Conservation (phyloP, 2,113 vertebrate genomes). For the Acrocephalus arundinaceus region DNA sequence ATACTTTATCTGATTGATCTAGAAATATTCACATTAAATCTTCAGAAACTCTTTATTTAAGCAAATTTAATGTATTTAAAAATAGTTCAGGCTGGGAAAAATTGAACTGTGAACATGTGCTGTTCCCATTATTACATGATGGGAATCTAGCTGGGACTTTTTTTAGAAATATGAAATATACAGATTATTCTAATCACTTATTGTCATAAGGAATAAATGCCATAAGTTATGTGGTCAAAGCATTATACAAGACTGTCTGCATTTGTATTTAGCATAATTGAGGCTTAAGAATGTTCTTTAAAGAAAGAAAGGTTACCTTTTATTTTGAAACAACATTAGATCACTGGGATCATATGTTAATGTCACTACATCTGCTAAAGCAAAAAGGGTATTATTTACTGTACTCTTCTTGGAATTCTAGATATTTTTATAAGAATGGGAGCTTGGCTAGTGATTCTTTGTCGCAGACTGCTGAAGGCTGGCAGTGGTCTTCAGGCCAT, state of each 20-base stretch:
- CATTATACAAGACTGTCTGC: background rate
- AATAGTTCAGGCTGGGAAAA: background rate
- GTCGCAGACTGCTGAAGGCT: too few relatives aligned
- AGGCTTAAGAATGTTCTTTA: background rate
- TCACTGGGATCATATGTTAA: background rate
- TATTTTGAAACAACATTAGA: conserved; percentile 12
- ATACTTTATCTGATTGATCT: background rate
- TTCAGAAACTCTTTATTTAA: background rate
- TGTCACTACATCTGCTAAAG: background rate
- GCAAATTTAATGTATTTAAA: background rate
- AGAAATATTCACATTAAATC: background rate
- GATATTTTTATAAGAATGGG: background rate
- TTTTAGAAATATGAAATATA: background rate
- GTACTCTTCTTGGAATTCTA: background rate
- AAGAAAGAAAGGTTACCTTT: conserved; percentile 15
- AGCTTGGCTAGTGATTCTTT: background rate
- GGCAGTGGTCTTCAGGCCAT: too few relatives aligned
- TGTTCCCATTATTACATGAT: background rate
- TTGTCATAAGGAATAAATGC: conserved; percentile 37
- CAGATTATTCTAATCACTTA: conserved; percentile 44
- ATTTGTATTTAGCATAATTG: background rate
- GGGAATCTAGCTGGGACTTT: background rate
- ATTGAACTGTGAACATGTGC: background rate
- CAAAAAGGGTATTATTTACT: background rate
- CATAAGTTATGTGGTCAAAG: conserved; percentile 49